Evolutionary conservation across 2,797 vertebrate genomes (phyloP).

Genomic region (Todus mexicanus): DNA sequence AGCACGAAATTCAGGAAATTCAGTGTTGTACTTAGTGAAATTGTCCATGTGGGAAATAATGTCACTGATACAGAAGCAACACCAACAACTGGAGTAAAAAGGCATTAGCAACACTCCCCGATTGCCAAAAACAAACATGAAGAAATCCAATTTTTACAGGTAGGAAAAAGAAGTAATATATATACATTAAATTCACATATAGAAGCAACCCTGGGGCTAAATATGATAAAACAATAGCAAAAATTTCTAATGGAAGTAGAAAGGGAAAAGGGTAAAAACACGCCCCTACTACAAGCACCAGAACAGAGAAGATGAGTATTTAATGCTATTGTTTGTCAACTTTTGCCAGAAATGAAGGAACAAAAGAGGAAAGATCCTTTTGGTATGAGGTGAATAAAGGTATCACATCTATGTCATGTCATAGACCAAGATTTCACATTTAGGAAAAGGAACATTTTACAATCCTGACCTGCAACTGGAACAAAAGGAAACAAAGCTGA

Average conservation of each 20-base stretch:
- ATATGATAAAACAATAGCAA: neutral
- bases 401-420: neutral
- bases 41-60: neutral
- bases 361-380: neutral
- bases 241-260: neutral
- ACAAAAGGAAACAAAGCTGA: neutral
- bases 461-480: neutral
- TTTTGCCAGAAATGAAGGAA: neutral
- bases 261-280: neutral
- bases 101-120: neutral
- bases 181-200: neutral
- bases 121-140: neutral
- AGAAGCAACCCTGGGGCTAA: neutral
- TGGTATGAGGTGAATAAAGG: neutral
- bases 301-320: neutral
- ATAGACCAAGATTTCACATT: neutral
- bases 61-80: neutral
- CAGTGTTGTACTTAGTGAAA: neutral
- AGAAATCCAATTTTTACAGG: neutral
- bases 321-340: neutral
- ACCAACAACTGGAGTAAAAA: neutral
- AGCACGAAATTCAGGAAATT: neutral
- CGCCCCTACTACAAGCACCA: neutral
- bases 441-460: neutral
- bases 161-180: neutral